These are phyloP conservation scores for Drosophila busckii DNA, from an alignment of 1,140 invertebrate genomes.

Conservation along the genomic window DNA sequence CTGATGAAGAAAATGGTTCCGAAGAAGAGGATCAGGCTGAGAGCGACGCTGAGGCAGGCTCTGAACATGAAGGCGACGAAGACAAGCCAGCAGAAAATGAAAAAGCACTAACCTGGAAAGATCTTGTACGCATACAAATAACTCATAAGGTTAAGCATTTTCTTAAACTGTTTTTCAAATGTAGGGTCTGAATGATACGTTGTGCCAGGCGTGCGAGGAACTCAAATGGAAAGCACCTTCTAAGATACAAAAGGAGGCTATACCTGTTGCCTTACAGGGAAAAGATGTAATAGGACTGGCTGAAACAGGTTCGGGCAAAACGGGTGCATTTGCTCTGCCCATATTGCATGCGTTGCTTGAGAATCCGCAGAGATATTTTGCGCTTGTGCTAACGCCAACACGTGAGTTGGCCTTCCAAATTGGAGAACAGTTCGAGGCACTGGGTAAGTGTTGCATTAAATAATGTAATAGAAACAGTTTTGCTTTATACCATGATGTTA, in stretches of 20 bases:
- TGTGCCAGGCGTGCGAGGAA: slow-evolving; percentile 94
- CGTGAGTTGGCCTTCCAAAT: slow-evolving; percentile 98
- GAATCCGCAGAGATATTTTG: slow-evolving; percentile 96
- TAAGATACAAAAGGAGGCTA: slow-evolving; percentile 96
- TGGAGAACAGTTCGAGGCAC: slow-evolving; percentile 96
- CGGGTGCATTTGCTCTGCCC: slow-evolving; percentile 97
- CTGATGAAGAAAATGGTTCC: slow-evolving; percentile 3
- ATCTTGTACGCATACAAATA: slow-evolving; percentile 42
- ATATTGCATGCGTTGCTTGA: slow-evolving; percentile 95
- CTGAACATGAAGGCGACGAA: slow-evolving; percentile 6
- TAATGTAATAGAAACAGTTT: neutral
- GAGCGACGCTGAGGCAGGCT: slow-evolving; percentile 5
- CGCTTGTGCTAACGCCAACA: slow-evolving; percentile 96
- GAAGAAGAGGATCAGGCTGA: slow-evolving; percentile 15
- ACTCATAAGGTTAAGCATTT: neutral
- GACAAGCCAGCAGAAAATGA: slow-evolving; percentile 17
- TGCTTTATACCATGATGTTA: slow-evolving; percentile 63
- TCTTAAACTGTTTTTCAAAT: neutral
- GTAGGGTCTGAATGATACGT: slow-evolving; percentile 93
- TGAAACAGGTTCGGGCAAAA: slow-evolving; percentile 99
- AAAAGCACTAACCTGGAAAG: slow-evolving; percentile 61
- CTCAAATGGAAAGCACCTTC: slow-evolving; percentile 96
- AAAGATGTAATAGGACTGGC: slow-evolving; percentile 98
- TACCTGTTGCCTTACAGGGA: slow-evolving; percentile 93
- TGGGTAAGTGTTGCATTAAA: slow-evolving; percentile 82